phyloP scores from a whole-genome alignment of 2,888 invertebrate genomes.

The Prosopocoilus inquinatus region DNA sequence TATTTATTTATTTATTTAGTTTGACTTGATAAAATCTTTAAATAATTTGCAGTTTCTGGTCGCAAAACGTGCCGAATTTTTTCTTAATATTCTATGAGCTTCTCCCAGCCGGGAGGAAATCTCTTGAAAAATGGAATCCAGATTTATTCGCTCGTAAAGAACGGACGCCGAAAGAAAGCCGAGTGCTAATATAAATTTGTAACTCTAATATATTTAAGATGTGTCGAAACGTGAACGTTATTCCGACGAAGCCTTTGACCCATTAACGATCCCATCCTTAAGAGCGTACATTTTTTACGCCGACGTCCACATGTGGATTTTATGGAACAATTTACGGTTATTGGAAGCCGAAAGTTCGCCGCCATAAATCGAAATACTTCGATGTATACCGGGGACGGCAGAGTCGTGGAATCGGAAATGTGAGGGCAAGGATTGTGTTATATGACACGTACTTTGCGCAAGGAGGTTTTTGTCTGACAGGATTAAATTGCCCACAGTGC shows the following conservation, averaged over 20 bases:
- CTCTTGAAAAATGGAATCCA: too few species aligned
- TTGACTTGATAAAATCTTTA: too few species aligned
- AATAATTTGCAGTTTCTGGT: too few species aligned
- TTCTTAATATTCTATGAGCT: too few species aligned
- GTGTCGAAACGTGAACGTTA: conserved; percentile 12
- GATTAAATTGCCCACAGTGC: conserved; percentile 6
- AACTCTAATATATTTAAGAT: conserved; percentile 11
- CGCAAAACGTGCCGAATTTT: too few species aligned
- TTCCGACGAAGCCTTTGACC: conserved; percentile 24
- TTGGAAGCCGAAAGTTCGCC: conserved; percentile 46
- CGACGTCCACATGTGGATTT: conserved; percentile 45
- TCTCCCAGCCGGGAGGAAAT: too few species aligned
- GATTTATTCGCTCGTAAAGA: too few species aligned
- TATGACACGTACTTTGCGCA: conserved; percentile 2
- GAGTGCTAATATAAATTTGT: conserved; percentile 9
- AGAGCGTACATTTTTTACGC: conserved; percentile 44
- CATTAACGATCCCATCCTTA: conserved; percentile 39
- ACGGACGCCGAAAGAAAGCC: background rate
- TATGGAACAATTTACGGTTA: conserved; percentile 48
- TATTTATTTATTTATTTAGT: too few species aligned
- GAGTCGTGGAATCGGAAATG: conserved; percentile 37
- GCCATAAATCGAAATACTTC: conserved; percentile 43
- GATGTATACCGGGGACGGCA: conserved; percentile 20
- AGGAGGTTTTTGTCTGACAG: background rate
- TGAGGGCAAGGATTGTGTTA: conserved; percentile 3